These are phyloP conservation scores for Merops nubicus DNA, from an alignment of 2,113 vertebrate genomes.

Conservation along the genomic window DNA sequence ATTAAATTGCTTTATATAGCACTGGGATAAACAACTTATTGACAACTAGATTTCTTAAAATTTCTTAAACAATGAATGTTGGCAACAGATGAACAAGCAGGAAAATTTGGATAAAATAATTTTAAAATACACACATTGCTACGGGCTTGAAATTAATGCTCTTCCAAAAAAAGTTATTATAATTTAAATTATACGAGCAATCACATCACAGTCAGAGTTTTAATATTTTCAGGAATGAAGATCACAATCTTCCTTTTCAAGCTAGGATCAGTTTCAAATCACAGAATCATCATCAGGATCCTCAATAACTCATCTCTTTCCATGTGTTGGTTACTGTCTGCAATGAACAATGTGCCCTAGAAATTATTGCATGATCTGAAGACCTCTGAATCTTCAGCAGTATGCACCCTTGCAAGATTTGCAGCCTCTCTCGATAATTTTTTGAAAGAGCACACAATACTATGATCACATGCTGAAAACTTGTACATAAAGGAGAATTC, in stretches of 20 bases:
- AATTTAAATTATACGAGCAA: background rate
- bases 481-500: background rate
- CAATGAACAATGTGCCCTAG: background rate
- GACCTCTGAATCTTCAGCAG: background rate
- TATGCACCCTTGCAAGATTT: background rate
- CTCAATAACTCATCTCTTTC: background rate
- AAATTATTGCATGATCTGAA: background rate
- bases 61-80: background rate
- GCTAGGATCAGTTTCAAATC: background rate
- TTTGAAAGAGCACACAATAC: background rate
- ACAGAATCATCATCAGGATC: background rate
- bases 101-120: background rate
- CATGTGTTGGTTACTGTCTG: background rate
- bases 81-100: background rate
- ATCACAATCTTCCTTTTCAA: background rate
- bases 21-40: background rate
- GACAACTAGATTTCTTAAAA: background rate
- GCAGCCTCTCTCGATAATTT: background rate
- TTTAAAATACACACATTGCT: background rate
- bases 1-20: background rate
- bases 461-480: background rate
- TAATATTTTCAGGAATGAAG: background rate
- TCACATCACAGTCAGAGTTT: background rate
- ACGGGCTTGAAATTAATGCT: background rate
- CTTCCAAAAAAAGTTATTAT: background rate